phyloP scores from a whole-genome alignment of 2,113 vertebrate species.

The Carassius gibelio region DNA sequence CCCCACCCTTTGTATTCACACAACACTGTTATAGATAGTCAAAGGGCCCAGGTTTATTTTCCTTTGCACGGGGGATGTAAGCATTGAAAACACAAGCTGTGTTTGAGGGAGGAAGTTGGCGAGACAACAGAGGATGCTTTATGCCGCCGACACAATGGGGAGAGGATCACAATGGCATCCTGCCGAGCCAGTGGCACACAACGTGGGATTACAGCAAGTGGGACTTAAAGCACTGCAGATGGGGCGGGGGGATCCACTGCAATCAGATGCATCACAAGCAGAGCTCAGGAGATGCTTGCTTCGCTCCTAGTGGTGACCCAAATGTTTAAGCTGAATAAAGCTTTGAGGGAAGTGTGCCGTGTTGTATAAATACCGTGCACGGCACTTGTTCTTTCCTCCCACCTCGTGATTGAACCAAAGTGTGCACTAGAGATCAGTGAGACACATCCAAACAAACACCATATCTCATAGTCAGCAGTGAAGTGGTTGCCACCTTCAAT shows the following conservation, averaged over 20 bases:
- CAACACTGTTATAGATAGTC: conserved; percentile 57
- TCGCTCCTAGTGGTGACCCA: conserved; percentile 44
- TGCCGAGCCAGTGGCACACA: conserved; percentile 70
- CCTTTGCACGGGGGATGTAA: conserved; percentile 66
- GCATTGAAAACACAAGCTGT: conserved; percentile 69
- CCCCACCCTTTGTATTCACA: conserved; percentile 50
- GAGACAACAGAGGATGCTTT: conserved; percentile 79
- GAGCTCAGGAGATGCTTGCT: conserved; percentile 25
- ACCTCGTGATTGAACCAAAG: conserved; percentile 5
- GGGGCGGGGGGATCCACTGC: conserved; percentile 57
- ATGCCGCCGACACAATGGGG: conserved; percentile 74
- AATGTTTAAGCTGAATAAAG: conserved; percentile 45
- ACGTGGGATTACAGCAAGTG: conserved; percentile 72
- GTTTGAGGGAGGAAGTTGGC: conserved; percentile 79
- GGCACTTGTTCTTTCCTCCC: conserved; percentile 35
- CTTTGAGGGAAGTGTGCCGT: neutral
- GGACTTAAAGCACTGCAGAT: conserved; percentile 69
- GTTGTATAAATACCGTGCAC: neutral
- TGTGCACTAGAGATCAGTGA: conserved; percentile 28
- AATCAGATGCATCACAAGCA: conserved; percentile 41
- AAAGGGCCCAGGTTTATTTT: conserved; percentile 68
- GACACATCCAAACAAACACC: conserved; percentile 21
- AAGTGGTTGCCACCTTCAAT: conserved; percentile 15
- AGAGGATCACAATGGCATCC: conserved; percentile 75
- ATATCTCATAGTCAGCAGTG: conserved; percentile 20